Base-by-base conservation (phyloP, 2,888 invertebrate species). In the Aleiodes leptofemur region DNA sequence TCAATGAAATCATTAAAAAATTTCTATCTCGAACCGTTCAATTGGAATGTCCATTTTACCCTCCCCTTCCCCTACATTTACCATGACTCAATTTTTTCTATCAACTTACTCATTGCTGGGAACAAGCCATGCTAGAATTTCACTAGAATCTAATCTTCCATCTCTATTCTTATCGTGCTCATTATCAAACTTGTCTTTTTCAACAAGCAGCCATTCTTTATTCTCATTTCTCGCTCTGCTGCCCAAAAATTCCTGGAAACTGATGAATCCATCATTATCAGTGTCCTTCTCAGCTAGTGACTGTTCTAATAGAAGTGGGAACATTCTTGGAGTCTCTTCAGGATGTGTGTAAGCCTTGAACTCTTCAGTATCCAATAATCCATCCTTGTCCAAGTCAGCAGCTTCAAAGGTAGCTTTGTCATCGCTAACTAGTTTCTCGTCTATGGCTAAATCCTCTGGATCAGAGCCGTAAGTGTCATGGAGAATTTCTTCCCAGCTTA, bases 401-500 rank as follows among this genome's bases (percentile, higher is more conserved):
- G 94, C 94, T 69, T 92, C 90, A 91, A 98, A 99, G 91, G 98
- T 95, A 72, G 92, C 91, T 87, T 95, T 94, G 88, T 99, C 99
- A 83, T 97, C 96, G 70, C 90, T 90, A 8, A 96, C 91, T 79
- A 95, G 89, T 92, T 93, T 90, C 66, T 90, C 90, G 23, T 90
- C 90, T n/a, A 90, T 86, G 3, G 83, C 81, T 38, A 89, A 82
- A 73, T 91, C 89, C 75, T 94, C 94, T 4, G 91, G 91, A 77
- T 94, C 93, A 69, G 95, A 93, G 0, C 96, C 96, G 88, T 97
- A 98, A 0, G 96, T 94, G 87, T 97, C 97, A 72, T 93, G 92
- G n/a, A 97, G 87, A 88, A 98, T 97, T 90, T 99, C 99, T 5
- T 92, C 90, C 98, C 98, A 99, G 0, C 96, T 93, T 2, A 99